Evolutionary conservation across 2,888 invertebrate genomes (phyloP).

Genomic region (Bombylius discolor): DNA sequence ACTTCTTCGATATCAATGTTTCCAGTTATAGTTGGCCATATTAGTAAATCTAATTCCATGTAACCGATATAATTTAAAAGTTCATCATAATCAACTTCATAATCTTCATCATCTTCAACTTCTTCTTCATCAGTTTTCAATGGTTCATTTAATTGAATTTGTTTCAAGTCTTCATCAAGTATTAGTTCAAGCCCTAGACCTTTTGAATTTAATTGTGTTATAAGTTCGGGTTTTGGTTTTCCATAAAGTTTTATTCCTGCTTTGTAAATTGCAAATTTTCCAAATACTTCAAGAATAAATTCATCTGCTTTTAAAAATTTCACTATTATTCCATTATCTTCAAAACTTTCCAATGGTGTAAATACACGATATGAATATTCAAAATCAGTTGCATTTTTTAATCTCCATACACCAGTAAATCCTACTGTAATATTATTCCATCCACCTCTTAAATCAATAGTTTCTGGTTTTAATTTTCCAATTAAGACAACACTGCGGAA

Average conservation of each 20-base stretch:
- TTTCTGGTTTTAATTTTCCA: constrained; percentile 53
- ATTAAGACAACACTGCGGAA: constrained; percentile 52
- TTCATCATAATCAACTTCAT: constrained; percentile 33
- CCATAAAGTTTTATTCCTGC: constrained; percentile 34
- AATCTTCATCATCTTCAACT: constrained; percentile 26
- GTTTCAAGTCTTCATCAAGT: constrained; percentile 17
- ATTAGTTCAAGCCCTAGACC: constrained; percentile 3
- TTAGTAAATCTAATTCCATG: constrained; percentile 42
- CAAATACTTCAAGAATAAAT: constrained; percentile 56
- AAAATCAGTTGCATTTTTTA: constrained; percentile 48
- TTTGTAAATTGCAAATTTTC: constrained; percentile 55
- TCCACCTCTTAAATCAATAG: constrained; percentile 60
- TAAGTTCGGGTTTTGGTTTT: constrained; percentile 28
- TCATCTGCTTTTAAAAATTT: constrained; percentile 46
- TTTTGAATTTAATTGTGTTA: constrained; percentile 24
- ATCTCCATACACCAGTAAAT: constrained; percentile 62
- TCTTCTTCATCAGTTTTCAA: constrained; percentile 23
- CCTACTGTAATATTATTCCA: constrained; percentile 64
- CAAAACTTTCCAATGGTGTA: constrained; percentile 64
- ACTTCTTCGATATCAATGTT: constrained; percentile 43
- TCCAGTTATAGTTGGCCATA: constrained; percentile 45
- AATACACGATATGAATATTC: constrained; percentile 65
- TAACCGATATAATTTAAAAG: constrained; percentile 41
- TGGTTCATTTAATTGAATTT: constrained; percentile 21
- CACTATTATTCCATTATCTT: constrained; percentile 61